Evolutionary conservation across 2,888 invertebrate species (phyloP).

Genomic region (Conomelus anceps): DNA sequence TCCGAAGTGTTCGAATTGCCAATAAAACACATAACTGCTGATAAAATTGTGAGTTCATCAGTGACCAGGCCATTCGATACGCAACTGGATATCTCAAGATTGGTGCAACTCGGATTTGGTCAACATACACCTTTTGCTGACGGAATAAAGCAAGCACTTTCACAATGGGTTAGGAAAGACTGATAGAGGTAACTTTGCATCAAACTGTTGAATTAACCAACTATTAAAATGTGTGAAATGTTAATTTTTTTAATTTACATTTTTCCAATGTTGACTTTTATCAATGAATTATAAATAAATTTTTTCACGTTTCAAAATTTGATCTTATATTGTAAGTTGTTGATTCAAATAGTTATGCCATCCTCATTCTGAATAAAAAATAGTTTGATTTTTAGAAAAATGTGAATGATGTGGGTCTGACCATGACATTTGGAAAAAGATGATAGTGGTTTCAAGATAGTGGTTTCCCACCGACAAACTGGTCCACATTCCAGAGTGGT

Average conservation of each 20-base stretch:
- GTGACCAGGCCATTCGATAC: conserved; percentile 43
- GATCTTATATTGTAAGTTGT: no score
- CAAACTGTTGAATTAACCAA: not conserved
- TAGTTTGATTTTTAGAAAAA: no score
- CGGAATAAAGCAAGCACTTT: conserved; percentile 37
- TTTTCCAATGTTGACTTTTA: not conserved
- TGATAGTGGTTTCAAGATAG: no score
- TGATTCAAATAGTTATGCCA: no score
- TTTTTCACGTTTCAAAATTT: not conserved
- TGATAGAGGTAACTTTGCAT: not conserved
- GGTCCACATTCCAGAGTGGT: no score
- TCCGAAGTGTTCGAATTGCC: conserved; percentile 42
- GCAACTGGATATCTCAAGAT: conserved; percentile 39
- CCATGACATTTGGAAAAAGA: no score
- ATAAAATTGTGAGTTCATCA: conserved; percentile 35
- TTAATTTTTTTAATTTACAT: no score
- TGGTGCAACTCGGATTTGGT: conserved; percentile 40
- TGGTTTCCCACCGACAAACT: no score
- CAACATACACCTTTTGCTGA: conserved; percentile 41
- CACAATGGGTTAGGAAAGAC: conserved; percentile 29
- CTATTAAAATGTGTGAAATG: not conserved
- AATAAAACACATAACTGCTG: conserved; percentile 40
- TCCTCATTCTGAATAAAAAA: no score
- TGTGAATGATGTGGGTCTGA: no score
- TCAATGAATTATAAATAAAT: not conserved